Conservation (phyloP, 2,797 vertebrate genomes). For the Channallabes apus region DNA sequence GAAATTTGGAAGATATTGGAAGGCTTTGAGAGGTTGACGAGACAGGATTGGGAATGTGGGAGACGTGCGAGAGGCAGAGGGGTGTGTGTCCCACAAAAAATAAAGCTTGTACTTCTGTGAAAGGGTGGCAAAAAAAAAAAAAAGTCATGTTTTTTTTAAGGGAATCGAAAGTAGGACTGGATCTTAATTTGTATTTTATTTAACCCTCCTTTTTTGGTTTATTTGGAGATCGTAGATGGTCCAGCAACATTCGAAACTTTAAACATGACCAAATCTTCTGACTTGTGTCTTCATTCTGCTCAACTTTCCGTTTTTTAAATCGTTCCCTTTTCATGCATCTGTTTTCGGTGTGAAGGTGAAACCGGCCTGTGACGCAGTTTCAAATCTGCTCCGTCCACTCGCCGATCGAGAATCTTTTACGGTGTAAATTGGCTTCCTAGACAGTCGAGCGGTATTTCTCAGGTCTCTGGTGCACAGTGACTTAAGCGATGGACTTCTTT, state of each 20-base stretch:
- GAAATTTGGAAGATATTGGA: slow-evolving; percentile 19
- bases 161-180: too few relatives aligned
- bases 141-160: background rate
- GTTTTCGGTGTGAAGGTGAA: background rate
- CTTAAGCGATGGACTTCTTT: background rate
- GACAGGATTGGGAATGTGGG: background rate
- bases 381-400: background rate
- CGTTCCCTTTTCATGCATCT: background rate
- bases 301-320: background rate
- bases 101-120: slow-evolving; percentile 26
- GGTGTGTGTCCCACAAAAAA: slow-evolving; percentile 7
- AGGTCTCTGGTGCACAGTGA: background rate
- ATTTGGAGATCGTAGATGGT: background rate
- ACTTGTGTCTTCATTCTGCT: background rate
- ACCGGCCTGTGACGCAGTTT: slow-evolving; percentile 46
- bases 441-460: background rate
- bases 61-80: slow-evolving; percentile 10
- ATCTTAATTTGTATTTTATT: background rate
- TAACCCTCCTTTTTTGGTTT: background rate
- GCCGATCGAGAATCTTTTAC: background rate
- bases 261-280: background rate
- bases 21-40: slow-evolving; percentile 7
- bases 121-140: background rate
- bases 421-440: background rate
- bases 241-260: background rate